Evolutionary conservation across 2,797 vertebrate species (phyloP), one percentile per base, ranked within the genome.

Genomic region (Pangasius macronema): DNA sequence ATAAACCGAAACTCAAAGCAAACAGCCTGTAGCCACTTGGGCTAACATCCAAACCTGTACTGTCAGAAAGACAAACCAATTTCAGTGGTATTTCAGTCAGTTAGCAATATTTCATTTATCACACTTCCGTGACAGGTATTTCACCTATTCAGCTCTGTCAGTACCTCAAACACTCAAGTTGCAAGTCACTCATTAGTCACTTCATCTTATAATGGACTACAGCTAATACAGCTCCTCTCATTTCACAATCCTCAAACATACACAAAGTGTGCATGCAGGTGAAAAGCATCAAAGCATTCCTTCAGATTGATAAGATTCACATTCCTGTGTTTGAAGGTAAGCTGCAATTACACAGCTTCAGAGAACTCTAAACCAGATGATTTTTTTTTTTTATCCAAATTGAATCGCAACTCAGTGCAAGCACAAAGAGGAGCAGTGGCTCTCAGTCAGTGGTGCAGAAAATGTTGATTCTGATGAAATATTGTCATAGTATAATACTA

Each of bases 251-350:
- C 9, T 73, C 51, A 87, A 24, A 46, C n/a, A 18, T 87, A n/a
- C 36, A 39, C 59, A 36, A 18, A n/a, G 39, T 30, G 13, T 36
- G 33, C 57, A 30, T 42, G 8, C 10, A 30, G 88, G 90, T 92
- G 91, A 93, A 92, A 92, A 83, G 83, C 84, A 87, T 87, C 90
- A 90, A 85, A 68, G 87, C 88, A 86, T 91, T 93, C 87, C 89
- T 89, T 86, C 83, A 61, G 61, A 70, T 83, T 90, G 93, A 93
- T 93, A 91, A 70, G 85, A 94, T 93, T 93, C 86, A 82, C 91
- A 92, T 94, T 91, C 91, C 80, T 85, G 46, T 82, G 65, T 85
- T 72, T 90, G 84, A 81, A 89, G 92, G 83, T 90, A 83, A 53
- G 24, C 86, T 59, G 87, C 82, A 87, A 76, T 80, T 80, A 59